phyloP scores from a whole-genome alignment of 2,888 invertebrate genomes.

The Agrochola lota region DNA sequence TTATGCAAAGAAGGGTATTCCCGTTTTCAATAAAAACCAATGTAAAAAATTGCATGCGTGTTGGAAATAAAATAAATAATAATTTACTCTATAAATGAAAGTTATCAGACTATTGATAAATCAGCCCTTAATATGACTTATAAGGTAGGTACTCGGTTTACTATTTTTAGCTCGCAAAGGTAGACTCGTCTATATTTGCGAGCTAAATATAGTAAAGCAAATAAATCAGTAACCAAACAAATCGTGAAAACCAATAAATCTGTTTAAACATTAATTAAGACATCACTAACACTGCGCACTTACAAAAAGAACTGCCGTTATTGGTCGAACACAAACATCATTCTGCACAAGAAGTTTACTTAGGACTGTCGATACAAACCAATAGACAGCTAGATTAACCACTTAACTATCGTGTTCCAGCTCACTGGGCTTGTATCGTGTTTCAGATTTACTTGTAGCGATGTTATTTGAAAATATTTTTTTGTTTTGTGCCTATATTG shows the following conservation, averaged over 20 bases:
- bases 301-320: constrained; percentile 78
- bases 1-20: too few relatives aligned
- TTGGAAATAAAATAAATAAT: too few relatives aligned
- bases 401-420: constrained; percentile 76
- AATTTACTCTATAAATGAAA: too few relatives aligned
- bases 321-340: constrained; percentile 81
- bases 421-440: constrained; percentile 70
- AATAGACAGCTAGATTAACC: constrained; percentile 83
- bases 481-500: constrained; percentile 16
- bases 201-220: neutral
- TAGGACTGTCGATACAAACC: constrained; percentile 81
- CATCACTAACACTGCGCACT: constrained; percentile 70
- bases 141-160: too few relatives aligned
- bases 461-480: constrained; percentile 35
- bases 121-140: too few relatives aligned
- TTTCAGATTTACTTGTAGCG: constrained; percentile 60
- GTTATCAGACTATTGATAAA: too few relatives aligned
- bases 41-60: too few relatives aligned
- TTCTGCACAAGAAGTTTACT: constrained; percentile 81
- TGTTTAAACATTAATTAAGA: constrained; percentile 58
- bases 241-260: constrained; percentile 17
- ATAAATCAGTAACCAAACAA: neutral
- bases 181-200: too few relatives aligned
- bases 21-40: too few relatives aligned
- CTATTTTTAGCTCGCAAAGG: too few relatives aligned